Evolutionary conservation across 2,888 invertebrate species (phyloP).

Genomic region (Eledone cirrhosa): DNA sequence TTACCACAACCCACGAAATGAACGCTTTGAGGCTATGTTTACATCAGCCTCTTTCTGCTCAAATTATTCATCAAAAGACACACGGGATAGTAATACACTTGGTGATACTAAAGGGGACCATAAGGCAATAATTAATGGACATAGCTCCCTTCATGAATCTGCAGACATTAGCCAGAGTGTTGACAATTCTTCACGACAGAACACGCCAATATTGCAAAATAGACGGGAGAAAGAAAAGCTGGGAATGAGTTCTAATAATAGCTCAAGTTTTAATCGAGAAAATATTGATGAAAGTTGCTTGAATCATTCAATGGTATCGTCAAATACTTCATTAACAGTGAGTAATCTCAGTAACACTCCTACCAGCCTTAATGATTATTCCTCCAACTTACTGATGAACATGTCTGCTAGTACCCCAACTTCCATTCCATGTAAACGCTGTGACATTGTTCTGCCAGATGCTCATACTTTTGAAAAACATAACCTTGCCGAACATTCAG

Average conservation of each 20-base stretch:
- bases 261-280: neutral
- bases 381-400: neutral
- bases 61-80: neutral
- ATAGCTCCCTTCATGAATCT: neutral
- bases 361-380: neutral
- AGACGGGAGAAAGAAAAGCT: neutral
- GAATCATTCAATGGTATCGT: neutral
- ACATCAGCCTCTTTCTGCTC: neutral
- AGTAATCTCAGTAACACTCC: neutral
- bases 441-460: conserved; percentile 41
- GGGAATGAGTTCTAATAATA: neutral
- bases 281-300: neutral
- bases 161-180: neutral
- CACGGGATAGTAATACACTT: neutral
- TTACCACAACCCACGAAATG: neutral
- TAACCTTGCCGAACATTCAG: conserved; percentile 44
- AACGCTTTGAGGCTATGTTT: neutral
- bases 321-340: neutral
- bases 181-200: neutral
- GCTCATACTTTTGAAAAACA: conserved; percentile 47
- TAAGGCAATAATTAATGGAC: neutral
- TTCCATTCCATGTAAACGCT: conserved; percentile 44
- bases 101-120: neutral
- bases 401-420: neutral
- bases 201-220: neutral